Base-by-base conservation (phyloP, 2,888 invertebrate genomes). In the Acleris laterana region DNA sequence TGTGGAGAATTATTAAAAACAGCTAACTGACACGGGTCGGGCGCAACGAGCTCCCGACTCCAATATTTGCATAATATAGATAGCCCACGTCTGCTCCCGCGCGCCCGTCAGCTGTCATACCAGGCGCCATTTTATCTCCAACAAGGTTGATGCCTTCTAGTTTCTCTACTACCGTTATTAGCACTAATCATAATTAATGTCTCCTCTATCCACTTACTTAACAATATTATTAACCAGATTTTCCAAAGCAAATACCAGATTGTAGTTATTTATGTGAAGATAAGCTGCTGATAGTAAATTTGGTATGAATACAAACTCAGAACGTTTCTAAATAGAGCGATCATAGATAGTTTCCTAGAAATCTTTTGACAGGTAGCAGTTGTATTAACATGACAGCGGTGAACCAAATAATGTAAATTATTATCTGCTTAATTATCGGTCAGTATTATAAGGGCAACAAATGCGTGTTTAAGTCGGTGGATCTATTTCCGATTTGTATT, bases 61-160 rank as follows among this genome's bases (percentile, higher is more conserved):
- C 65, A 72, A 69, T 72, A 78, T 80, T 76, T 74, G 74, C 80
- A 80, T 80, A 78, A 77, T 74, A 71, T 63, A 73, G 78, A 78
- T 78, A 77, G 69, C 58, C 62, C 52, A 50, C 52, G 66, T 63
- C 68, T 69, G 64, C 62, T 46, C 51, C 61, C n/a, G 60, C 65
- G 64, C 58, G 59, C 51, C 68, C 68, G 56, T 67, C 69, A 74
- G 71, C 73, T 72, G 78, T 78, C 77, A 76, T 71, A 72, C 72
- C 67, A 71, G 78, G 73, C 74, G 76, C 77, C 72, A 69, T 78
- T 75, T 73, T 82, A 82, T 81, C 78, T 75, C 63, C 65, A 73
- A 73, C 72, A 71, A 76, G 74, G 74, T 75, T 77, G 77, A 77
- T 76, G 71, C 67, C 63, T 71, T 56, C 78, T 70, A 73, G 77